Evolutionary conservation across 2,113 vertebrate genomes (phyloP).

Genomic region (Saguinus imperator): DNA sequence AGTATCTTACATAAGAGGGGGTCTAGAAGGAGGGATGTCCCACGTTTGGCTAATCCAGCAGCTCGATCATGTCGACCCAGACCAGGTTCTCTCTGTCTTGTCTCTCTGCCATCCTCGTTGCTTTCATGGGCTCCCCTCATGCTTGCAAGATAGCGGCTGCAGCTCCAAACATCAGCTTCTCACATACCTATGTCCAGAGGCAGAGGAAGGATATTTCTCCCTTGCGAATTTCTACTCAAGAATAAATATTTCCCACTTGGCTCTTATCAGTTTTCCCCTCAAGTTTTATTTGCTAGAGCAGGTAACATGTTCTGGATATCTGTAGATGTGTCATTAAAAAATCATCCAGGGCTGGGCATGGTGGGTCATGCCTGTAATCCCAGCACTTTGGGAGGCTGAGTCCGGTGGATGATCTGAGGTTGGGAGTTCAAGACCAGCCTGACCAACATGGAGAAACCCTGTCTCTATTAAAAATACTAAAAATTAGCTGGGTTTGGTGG

Average conservation of each 20-base stretch:
- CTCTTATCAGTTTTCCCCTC: background rate
- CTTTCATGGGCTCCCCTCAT: background rate
- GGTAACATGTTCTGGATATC: background rate
- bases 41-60: background rate
- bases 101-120: background rate
- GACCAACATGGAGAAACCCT: too few species aligned
- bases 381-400: too few species aligned
- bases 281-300: background rate
- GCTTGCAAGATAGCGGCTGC: background rate
- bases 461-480: too few species aligned
- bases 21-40: too few species aligned
- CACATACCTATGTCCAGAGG: background rate
- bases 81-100: rapidly evolving
- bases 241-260: background rate
- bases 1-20: background rate
- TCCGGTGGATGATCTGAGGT: too few species aligned
- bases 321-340: background rate
- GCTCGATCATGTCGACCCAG: background rate
- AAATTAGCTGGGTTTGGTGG: too few species aligned
- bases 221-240: background rate
- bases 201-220: background rate
- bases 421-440: too few species aligned
- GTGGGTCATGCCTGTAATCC: too few species aligned
- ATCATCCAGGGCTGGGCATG: background rate
- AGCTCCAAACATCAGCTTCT: background rate